A percentile compares a stretch with the other conserved stretches of the same genome.
Conservation (phyloP, 2,113 vertebrate genomes). For the human (Homo sapiens) region GRCh38 chr1:41716501-41717000, state of each 20-base stretch:
- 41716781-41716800: not conserved
- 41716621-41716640: not conserved
- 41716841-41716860: too few relatives aligned
- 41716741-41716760: not conserved
- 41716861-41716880: not conserved
- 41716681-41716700: not conserved
- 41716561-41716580: not conserved
- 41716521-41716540: not conserved
- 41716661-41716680: not conserved
- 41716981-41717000: not conserved
- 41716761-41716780: not conserved
- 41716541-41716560: not conserved
- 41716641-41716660: not conserved
- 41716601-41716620: not conserved
- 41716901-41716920: not conserved
- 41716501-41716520: not conserved
- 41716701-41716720: not conserved
- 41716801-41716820: not conserved
- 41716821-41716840: not conserved
- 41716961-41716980: not conserved
- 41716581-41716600: not conserved
- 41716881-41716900: not conserved
- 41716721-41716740: not conserved
- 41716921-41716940: not conserved
- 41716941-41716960: not conserved